phyloP scores from a whole-genome alignment of 1,140 invertebrate species.

The Bombus superbus region DNA sequence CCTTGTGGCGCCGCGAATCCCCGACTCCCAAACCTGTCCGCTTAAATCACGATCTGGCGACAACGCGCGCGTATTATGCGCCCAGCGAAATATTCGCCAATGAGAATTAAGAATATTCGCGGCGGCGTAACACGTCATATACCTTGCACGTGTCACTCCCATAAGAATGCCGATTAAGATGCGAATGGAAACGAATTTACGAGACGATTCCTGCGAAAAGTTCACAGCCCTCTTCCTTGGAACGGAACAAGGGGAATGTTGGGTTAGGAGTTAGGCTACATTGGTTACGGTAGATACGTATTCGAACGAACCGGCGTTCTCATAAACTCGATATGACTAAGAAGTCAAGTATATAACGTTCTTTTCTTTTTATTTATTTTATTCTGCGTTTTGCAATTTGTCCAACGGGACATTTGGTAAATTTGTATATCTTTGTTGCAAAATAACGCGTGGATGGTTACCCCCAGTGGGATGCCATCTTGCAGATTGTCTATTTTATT shows the following conservation, averaged over 20 bases:
- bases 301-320: no score
- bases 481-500: no score
- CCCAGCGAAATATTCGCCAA: not conserved
- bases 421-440: no score
- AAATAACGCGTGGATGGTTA: no score
- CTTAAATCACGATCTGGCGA: conserved; percentile 13
- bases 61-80: not conserved
- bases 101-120: conserved; percentile 35
- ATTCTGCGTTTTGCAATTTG: no score
- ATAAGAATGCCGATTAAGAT: conserved; percentile 35
- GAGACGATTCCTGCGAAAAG: not conserved
- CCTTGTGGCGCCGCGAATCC: conserved; percentile 14
- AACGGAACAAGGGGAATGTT: not conserved
- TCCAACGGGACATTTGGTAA: no score
- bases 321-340: no score
- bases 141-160: not conserved
- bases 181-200: conserved; percentile 1
- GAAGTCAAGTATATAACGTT: no score
- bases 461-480: no score
- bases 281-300: no score
- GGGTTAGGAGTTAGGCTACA: not conserved
- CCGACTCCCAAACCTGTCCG: conserved; percentile 18
- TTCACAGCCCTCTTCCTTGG: no score
- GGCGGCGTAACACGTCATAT: conserved; percentile 7
- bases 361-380: no score